A percentile compares a stretch with the other conserved stretches of the same genome.
These are phyloP conservation scores for Stratiolaelaps scimitus DNA, from an alignment of 1,140 invertebrate genomes.

Conservation along the genomic window DNA sequence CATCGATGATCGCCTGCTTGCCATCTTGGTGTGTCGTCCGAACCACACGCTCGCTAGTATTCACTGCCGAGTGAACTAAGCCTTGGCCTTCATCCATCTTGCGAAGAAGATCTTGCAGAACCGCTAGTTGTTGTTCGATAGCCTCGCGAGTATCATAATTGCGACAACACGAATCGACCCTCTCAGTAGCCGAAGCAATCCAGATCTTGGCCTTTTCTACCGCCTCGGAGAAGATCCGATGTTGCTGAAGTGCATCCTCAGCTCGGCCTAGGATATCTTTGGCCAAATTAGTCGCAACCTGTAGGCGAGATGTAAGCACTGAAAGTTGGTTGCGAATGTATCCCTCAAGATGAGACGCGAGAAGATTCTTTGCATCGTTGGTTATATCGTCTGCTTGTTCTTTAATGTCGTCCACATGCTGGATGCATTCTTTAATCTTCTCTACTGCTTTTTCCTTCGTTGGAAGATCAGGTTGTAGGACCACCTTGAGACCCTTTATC, in stretches of 20 bases:
- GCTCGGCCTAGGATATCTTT: constrained; percentile 76
- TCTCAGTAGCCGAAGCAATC: constrained; percentile 73
- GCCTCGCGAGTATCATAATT: constrained; percentile 59
- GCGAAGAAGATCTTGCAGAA: constrained; percentile 56
- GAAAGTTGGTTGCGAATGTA: constrained; percentile 80
- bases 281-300: constrained; percentile 70
- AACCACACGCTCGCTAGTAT: constrained; percentile 79
- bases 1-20: constrained; percentile 66
- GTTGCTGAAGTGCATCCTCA: constrained; percentile 74
- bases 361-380: constrained; percentile 55
- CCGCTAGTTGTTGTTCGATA: constrained; percentile 61
- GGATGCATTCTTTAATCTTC: constrained; percentile 51
- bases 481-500: constrained; percentile 46
- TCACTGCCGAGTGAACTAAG: constrained; percentile 72
- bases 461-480: constrained; percentile 9
- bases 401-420: constrained; percentile 62
- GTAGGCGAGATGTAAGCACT: constrained; percentile 76
- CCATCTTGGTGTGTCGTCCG: constrained; percentile 76
- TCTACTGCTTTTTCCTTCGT: constrained; percentile 19
- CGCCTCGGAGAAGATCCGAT: constrained; percentile 66
- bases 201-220: constrained; percentile 65
- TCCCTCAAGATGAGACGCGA: constrained; percentile 71
- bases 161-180: constrained; percentile 53
- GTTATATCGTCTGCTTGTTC: constrained; percentile 70
- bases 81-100: constrained; percentile 80